Evolutionary conservation across 2,797 vertebrate genomes (phyloP), one percentile per base, ranked within the genome.

Genomic region (Xenentodon cancila): DNA sequence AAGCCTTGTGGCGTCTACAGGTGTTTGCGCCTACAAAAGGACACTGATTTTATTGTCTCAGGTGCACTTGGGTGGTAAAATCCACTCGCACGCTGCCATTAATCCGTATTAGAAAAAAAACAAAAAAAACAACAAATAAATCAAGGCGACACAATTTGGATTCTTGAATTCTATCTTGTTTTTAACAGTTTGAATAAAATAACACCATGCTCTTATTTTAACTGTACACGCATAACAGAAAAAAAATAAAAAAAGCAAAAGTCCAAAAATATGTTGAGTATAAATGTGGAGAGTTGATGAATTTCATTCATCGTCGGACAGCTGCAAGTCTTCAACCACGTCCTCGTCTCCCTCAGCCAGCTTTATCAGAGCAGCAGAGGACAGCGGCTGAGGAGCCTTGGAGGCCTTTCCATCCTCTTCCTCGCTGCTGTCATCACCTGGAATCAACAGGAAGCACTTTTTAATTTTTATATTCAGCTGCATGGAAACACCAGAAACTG

Each of bases 331-430:
- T 85, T 97, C 94, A 64, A 99, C 93, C 9, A 95, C 1, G 27
- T 99, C 97, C 50, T 95, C 95, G 0, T 90, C 94, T 42, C 97
- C 97, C 73, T 89, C 91, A 0, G 95, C 95, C 73, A 99, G 91
- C 73, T 84, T 91, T 56, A 94, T 77, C 34, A 99, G 92, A 84
- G 95, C 94, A 0, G 90, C 67, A 1, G 79, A 92, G 0, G 93
- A 89, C 79, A 95, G 58, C 16, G 89, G 86, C 78, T 89, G 83
- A 54, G 88, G 89, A 59, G 82, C 71, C 73, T 71, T 86, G 11
- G 80, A 79, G 25, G 66, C 37, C 44, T 74, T 45, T 51, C 71
- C 76, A 50, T 74, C 73, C 17, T 67, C 81, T 9, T 70, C 55
- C 0, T 70, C 80, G 0, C 62, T 75, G 0, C 57, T 61, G 9